Conservation (phyloP, 1,140 invertebrate species). For the Elymnias hypermnestra region DNA sequence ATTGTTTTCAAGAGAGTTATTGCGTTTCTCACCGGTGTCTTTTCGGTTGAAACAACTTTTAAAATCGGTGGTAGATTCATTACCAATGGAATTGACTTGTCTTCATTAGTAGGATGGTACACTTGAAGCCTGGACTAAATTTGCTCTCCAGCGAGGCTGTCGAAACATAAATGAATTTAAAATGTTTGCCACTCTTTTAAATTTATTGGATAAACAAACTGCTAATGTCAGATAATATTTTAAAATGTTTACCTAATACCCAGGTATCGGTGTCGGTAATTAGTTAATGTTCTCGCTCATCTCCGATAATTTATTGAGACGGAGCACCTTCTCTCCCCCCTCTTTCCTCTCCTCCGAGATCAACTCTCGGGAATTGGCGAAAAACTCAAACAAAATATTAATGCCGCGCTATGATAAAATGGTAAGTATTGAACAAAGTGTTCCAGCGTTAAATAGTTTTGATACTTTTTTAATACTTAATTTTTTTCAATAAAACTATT, state of each 20-base stretch:
- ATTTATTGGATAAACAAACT: neutral
- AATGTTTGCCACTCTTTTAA: conserved; percentile 2
- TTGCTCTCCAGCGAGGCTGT: too few species aligned
- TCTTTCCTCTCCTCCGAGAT: conserved; percentile 24
- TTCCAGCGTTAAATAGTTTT: conserved; percentile 22
- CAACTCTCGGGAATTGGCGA: conserved; percentile 61
- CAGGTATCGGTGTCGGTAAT: conserved; percentile 67
- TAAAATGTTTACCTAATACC: conserved; percentile 9
- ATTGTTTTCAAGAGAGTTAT: too few species aligned
- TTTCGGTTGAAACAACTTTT: too few species aligned
- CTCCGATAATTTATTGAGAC: conserved; percentile 73
- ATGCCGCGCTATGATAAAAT: conserved; percentile 49
- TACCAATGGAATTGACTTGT: too few species aligned
- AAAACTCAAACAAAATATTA: conserved; percentile 75
- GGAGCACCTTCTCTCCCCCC: conserved; percentile 43
- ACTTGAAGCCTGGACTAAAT: too few species aligned
- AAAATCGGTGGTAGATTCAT: too few species aligned
- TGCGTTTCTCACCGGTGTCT: too few species aligned
- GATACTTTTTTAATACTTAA: conserved; percentile 25
- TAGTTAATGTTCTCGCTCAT: conserved; percentile 72
- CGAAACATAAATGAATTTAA: too few species aligned
- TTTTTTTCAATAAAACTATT: too few species aligned
- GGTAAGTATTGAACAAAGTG: conserved; percentile 54
- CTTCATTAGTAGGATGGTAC: too few species aligned
- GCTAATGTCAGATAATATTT: conserved; percentile 11